These are phyloP conservation scores for Pachypeltis micranthus DNA, from an alignment of 1,140 invertebrate species.

Conservation along the genomic window DNA sequence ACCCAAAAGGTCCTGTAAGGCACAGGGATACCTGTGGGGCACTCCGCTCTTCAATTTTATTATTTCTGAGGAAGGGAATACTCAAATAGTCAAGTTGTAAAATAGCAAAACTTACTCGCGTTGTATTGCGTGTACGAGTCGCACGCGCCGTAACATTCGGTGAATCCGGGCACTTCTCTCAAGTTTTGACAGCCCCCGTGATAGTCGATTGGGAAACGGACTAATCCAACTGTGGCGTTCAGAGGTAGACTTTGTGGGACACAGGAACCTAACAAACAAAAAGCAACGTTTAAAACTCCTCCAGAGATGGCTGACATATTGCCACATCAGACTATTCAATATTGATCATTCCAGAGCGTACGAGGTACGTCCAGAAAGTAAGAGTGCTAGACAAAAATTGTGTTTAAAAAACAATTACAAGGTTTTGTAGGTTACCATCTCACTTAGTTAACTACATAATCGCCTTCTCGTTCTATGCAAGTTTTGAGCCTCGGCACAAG, in stretches of 20 bases:
- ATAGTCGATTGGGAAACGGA: slow-evolving; percentile 35
- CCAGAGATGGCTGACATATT: background rate
- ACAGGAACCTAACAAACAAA: slow-evolving; percentile 40
- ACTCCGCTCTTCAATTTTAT: background rate
- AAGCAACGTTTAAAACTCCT: background rate
- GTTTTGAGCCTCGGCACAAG: too few relatives aligned
- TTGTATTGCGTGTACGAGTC: slow-evolving; percentile 51
- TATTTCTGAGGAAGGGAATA: background rate
- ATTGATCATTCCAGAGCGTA: background rate
- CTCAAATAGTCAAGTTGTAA: slow-evolving; percentile 8
- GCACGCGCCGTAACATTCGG: slow-evolving; percentile 52
- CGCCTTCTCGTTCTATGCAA: background rate
- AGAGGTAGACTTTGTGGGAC: slow-evolving; percentile 39
- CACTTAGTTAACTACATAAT: background rate
- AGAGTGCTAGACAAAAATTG: too few relatives aligned
- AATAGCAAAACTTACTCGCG: slow-evolving; percentile 36
- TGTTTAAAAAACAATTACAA: too few relatives aligned
- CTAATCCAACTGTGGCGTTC: slow-evolving; percentile 41
- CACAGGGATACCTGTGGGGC: background rate
- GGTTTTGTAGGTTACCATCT: background rate
- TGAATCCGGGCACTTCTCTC: slow-evolving; percentile 42
- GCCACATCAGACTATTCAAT: background rate
- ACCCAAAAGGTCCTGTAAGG: background rate
- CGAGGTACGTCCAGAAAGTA: background rate
- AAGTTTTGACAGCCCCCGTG: slow-evolving; percentile 50